phyloP scores from a whole-genome alignment of 2,797 vertebrate genomes.

The Cottoperca gobio region DNA sequence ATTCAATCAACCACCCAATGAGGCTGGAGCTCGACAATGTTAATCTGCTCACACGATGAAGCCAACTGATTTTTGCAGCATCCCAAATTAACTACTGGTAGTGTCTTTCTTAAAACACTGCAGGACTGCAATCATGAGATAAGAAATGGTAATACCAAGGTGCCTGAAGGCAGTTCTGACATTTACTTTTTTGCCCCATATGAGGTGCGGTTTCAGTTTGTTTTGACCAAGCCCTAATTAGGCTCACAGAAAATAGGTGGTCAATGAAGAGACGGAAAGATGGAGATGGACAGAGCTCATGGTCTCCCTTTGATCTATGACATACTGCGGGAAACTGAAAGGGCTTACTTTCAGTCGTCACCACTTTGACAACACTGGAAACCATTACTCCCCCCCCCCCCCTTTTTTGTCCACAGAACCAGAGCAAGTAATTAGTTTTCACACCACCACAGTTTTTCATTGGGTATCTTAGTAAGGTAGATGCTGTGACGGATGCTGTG shows the following conservation, averaged over 20 bases:
- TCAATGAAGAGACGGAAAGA: conserved; percentile 10
- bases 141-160: background rate
- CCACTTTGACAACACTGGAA: conserved; percentile 11
- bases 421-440: background rate
- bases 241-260: background rate
- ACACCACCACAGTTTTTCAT: background rate
- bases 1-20: conserved; percentile 2
- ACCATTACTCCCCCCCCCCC: conserved; percentile 4
- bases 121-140: background rate
- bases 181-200: conserved; percentile 26
- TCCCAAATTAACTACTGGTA: background rate
- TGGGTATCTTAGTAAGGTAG: background rate
- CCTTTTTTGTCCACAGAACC: conserved; percentile 4
- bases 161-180: conserved; percentile 19
- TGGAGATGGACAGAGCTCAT: conserved; percentile 8
- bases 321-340: background rate
- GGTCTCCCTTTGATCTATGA: conserved; percentile 24
- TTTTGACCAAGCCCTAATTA: conserved; percentile 13
- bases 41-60: background rate
- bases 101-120: background rate
- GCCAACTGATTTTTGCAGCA: background rate
- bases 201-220: conserved; percentile 19
- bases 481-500: background rate
- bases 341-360: background rate
- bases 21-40: background rate